phyloP scores from a whole-genome alignment of 1,140 invertebrate genomes.

The Trialeurodes vaporariorum region DNA sequence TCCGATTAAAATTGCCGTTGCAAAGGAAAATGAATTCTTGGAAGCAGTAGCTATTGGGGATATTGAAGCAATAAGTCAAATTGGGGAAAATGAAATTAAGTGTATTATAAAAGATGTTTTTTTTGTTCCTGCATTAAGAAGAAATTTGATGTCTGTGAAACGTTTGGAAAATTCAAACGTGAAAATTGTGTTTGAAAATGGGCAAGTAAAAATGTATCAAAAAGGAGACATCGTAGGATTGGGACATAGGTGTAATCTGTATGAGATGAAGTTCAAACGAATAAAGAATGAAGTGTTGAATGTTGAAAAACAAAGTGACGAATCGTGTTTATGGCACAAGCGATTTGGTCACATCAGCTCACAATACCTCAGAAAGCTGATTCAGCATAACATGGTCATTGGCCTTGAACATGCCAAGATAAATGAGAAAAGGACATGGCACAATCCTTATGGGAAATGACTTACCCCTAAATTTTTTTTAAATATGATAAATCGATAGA shows the following conservation, averaged over 20 bases:
- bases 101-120: neutral
- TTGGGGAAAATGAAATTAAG: neutral
- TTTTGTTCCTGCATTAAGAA: neutral
- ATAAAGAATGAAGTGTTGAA: neutral
- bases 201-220: neutral
- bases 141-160: neutral
- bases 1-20: neutral
- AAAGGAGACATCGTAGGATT: neutral
- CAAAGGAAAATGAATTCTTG: neutral
- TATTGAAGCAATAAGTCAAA: neutral
- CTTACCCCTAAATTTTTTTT: no score
- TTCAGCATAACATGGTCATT: constrained; percentile 3
- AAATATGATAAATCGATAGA: no score
- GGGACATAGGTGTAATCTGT: neutral
- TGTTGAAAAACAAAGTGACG: neutral
- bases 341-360: neutral
- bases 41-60: neutral
- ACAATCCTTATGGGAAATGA: no score
- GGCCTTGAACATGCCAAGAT: constrained; percentile 1
- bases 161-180: neutral
- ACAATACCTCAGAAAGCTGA: constrained; percentile 6
- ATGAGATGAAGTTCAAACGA: neutral
- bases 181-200: neutral
- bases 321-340: neutral
- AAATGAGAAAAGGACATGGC: no score